A percentile compares a stretch with the other conserved stretches of the same genome.
These are phyloP conservation scores for Brachyopa scutellaris DNA, from an alignment of 2,888 invertebrate species.

Conservation along the genomic window DNA sequence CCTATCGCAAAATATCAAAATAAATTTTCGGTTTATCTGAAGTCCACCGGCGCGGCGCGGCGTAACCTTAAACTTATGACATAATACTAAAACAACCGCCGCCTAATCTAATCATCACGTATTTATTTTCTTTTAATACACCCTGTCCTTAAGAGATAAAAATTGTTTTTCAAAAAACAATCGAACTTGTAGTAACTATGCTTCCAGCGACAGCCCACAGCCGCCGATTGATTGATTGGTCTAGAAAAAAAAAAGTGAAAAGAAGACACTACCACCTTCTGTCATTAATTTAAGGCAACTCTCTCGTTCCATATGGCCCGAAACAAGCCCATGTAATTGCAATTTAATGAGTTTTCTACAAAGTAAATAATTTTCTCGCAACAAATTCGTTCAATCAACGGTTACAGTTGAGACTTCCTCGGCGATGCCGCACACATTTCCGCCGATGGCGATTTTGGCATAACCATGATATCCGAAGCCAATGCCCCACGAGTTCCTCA, in stretches of 20 bases:
- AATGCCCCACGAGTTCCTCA: constrained; percentile 92
- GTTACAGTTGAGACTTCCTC: constrained; percentile 85
- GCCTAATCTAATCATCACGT: constrained; percentile 13
- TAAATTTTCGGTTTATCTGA: not conserved
- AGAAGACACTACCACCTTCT: not conserved
- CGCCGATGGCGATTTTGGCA: constrained; percentile 88
- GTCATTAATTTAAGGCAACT: constrained; percentile 4
- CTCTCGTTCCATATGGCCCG: not conserved
- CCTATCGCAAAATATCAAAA: too few species aligned
- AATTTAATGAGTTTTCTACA: constrained; percentile 47
- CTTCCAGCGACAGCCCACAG: constrained; percentile 17
- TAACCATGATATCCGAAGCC: constrained; percentile 90
- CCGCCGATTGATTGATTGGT: constrained; percentile 32
- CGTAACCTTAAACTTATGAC: not conserved
- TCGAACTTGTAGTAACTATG: too few species aligned
- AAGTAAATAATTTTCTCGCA: constrained; percentile 12
- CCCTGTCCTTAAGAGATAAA: constrained; percentile 8
- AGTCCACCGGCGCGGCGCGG: not conserved
- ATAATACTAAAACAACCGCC: not conserved
- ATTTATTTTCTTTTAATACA: not conserved
- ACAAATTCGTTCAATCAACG: constrained; percentile 52
- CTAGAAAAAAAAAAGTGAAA: not conserved
- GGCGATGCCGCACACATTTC: constrained; percentile 90
- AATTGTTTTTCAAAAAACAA: too few species aligned
- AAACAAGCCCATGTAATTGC: constrained; percentile 10